A percentile compares a stretch with the other conserved stretches of the same genome.
Evolutionary conservation across 1,140 invertebrate species (phyloP).

Genomic region (Leptestheria dahalacensis): DNA sequence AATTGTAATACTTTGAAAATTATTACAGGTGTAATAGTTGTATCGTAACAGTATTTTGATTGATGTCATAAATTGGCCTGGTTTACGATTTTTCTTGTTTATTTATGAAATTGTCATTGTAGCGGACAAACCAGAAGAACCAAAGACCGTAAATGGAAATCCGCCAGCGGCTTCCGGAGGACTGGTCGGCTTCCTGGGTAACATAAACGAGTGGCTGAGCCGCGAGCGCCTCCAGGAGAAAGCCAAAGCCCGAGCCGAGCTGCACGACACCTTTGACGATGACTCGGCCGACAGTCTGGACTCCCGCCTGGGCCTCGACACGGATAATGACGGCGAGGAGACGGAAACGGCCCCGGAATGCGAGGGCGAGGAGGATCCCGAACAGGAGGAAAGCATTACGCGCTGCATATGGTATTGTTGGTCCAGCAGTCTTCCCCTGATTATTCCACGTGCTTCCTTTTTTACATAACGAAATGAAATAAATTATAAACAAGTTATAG

Average conservation of each 20-base stretch:
- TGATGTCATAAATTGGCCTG: too few species aligned
- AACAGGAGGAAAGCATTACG: slow-evolving; percentile 53
- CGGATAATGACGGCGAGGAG: slow-evolving; percentile 57
- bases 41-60: too few species aligned
- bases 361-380: slow-evolving; percentile 39
- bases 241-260: slow-evolving; percentile 8
- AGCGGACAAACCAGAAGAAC: slow-evolving; percentile 2
- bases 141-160: neutral
- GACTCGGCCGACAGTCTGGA: slow-evolving; percentile 20
- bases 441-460: neutral
- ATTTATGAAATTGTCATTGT: too few species aligned
- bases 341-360: slow-evolving; percentile 75
- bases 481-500: too few species aligned
- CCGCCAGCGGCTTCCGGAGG: slow-evolving; percentile 4
- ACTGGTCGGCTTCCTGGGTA: slow-evolving; percentile 9
- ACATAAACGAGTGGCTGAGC: slow-evolving; percentile 2
- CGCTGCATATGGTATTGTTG: slow-evolving; percentile 77
- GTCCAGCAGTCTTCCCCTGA: slow-evolving; percentile 15
- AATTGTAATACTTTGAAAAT: too few species aligned
- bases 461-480: neutral
- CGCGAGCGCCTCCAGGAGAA: neutral
- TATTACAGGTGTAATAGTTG: too few species aligned
- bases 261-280: slow-evolving; percentile 12
- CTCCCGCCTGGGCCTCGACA: slow-evolving; percentile 20
- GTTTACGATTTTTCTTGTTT: too few species aligned